Base-by-base conservation (phyloP, 2,797 vertebrate genomes). In the Yasuhikotakia modesta region DNA sequence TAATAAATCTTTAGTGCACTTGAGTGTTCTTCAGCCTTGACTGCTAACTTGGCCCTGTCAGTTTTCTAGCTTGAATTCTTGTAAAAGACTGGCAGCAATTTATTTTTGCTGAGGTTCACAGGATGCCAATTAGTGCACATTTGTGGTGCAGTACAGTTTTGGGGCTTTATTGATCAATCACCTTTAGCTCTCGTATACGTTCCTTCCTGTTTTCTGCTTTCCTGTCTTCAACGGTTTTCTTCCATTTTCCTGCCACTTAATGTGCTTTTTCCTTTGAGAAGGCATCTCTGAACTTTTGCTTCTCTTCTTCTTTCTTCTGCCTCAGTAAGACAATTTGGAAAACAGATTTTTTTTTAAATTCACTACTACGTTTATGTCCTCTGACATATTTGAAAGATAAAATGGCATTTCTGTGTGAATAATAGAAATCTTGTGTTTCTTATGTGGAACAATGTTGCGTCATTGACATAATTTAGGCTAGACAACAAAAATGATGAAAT, bases 241-340 rank as follows among this genome's bases (percentile, higher is more conserved):
- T 95, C 94, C 94, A 95, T 76, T 93, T 95, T 82, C 93, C 94
- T 0, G 93, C 94, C 80, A 94, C 90, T 77, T 93, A 93, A 50
- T 92, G 91, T 69, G 94, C 93, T 88, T 95, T 95, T 87, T 95
- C 94, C 82, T 95, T 94, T 79, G 93, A 91, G 88, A 95, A 91
- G 45, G 93, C 94, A 82, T 94, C 93, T 58, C 92, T 89, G 79
- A 95, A 94, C 86, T 93, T 95, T 87, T 91, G 91, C 76, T 92
- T 92, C 88, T 95, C 93, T 53, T 92, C 93, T 83, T 95, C 93
- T 72, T 95, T 94, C 81, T 92, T 88, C 63, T 83, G 91, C 93
- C 94, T 95, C 90, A 24, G 5, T 16, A 27, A 30, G 46, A 58
- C 53, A n/a, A n/a, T n/a, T n/a, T n/a, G n/a, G n/a, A n/a, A 30